phyloP scores from a whole-genome alignment of 30 jellyfish, hydroid and myxozoan genomes.

The Aurelia aurita complex sp. Pacific region DNA sequence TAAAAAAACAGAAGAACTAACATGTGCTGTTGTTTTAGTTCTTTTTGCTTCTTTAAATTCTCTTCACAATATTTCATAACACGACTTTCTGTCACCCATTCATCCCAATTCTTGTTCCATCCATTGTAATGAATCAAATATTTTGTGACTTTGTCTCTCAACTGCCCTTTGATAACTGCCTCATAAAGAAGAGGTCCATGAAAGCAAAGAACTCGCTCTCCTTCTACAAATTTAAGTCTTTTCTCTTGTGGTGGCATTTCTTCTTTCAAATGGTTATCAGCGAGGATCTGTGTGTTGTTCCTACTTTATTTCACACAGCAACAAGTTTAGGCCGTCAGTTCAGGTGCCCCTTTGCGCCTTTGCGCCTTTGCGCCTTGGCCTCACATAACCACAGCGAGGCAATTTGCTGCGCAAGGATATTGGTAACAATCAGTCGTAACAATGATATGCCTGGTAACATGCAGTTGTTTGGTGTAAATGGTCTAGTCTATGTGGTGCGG shows the following conservation, averaged over 20 bases:
- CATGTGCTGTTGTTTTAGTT: conserved; percentile 93
- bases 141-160: conserved; percentile 79
- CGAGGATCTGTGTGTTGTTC: too few species aligned
- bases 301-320: too few species aligned
- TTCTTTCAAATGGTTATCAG: background rate
- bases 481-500: too few species aligned
- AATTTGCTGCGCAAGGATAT: too few species aligned
- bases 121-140: conserved; percentile 95
- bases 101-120: conserved; percentile 99
- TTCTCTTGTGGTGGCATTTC: conserved; percentile 81
- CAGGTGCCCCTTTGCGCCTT: too few species aligned
- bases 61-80: conserved; percentile 93
- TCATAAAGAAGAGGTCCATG: conserved; percentile 95
- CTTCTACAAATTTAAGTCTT: conserved; percentile 80
- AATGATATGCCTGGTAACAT: too few species aligned
- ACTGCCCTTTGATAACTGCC: conserved; percentile 85
- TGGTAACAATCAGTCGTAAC: too few species aligned
- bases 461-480: too few species aligned
- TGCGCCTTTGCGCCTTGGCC: too few species aligned
- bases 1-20: conserved; percentile 14
- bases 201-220: conserved; percentile 93
- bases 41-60: conserved; percentile 87
- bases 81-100: conserved; percentile 99
- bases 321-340: too few species aligned
- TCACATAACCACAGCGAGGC: too few species aligned